Percentiles rank a stretch among this genome's conserved stretches.
Evolutionary conservation across 1,140 invertebrate genomes (phyloP).

Genomic region (Spodoptera frugiperda): DNA sequence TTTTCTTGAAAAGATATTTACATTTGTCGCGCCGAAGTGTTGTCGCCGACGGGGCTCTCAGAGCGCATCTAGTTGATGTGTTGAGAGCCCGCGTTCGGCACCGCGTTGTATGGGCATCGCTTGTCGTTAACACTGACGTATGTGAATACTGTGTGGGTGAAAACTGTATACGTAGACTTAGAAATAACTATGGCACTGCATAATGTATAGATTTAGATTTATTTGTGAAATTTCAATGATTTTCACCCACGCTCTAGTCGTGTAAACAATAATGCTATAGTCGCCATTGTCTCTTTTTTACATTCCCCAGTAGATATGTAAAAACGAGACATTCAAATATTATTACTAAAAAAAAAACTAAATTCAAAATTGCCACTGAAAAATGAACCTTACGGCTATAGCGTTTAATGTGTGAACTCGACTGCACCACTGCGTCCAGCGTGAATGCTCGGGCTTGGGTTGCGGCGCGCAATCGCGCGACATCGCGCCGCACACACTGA

Average conservation of each 20-base stretch:
- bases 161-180: neutral
- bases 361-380: neutral
- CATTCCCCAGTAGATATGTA: conserved; percentile 32
- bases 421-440: conserved; percentile 75
- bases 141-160: conserved; percentile 60
- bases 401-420: conserved; percentile 53
- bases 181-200: neutral
- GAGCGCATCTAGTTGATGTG: neutral
- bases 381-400: conserved; percentile 12
- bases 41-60: conserved; percentile 55
- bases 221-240: too few relatives aligned
- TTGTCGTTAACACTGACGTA: conserved; percentile 83
- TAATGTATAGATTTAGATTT: neutral
- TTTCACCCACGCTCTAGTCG: conserved; percentile 29
- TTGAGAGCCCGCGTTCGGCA: conserved; percentile 61
- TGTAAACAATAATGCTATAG: conserved; percentile 28
- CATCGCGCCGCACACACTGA: conserved; percentile 3
- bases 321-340: conserved; percentile 5
- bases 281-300: conserved; percentile 13
- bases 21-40: conserved; percentile 47
- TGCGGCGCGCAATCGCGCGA: conserved; percentile 65
- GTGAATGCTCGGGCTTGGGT: conserved; percentile 85
- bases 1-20: conserved; percentile 37
- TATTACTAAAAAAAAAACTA: neutral
- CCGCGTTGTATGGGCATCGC: conserved; percentile 83